Conservation (phyloP, 2,888 invertebrate genomes). For the Drosophila multiciliata region DNA sequence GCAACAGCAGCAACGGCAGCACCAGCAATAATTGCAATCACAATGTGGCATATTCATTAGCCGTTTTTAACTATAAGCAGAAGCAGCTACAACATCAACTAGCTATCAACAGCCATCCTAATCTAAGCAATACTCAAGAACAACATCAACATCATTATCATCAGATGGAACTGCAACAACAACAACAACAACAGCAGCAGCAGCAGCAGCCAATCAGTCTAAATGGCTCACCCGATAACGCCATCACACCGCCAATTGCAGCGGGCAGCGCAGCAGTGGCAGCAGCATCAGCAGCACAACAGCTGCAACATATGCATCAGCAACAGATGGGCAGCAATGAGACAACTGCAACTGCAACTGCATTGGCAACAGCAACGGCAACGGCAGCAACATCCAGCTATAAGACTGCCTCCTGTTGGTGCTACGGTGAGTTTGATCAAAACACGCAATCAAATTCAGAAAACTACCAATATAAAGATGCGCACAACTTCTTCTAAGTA, state of each 20-base stretch:
- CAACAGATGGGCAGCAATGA: constrained; percentile 28
- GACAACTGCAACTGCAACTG: constrained; percentile 51
- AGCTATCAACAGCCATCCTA: constrained; percentile 40
- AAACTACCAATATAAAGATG: constrained; percentile 66
- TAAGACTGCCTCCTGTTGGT: constrained; percentile 84
- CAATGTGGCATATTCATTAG: constrained; percentile 67
- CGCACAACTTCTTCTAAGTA: constrained; percentile 70
- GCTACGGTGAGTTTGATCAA: constrained; percentile 84
- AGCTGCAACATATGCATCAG: constrained; percentile 54
- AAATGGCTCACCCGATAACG: constrained; percentile 64
- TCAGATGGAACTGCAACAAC: constrained; percentile 61
- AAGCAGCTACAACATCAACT: constrained; percentile 56
- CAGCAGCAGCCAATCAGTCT: constrained; percentile 50
- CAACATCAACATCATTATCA: constrained; percentile 55
- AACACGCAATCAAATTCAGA: constrained; percentile 71
- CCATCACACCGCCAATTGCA: constrained; percentile 47
- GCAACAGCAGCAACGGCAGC: constrained; percentile 64
- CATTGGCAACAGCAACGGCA: constrained; percentile 44
- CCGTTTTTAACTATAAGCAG: constrained; percentile 70
- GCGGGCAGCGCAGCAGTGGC: constrained; percentile 36
- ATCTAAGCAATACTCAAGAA: constrained; percentile 66
- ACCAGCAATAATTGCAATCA: constrained; percentile 42
- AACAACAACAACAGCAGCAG: constrained; percentile 37
- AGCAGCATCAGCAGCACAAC: constrained; percentile 46
- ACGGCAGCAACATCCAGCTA: constrained; percentile 55